Percentiles rank a stretch among this genome's conserved stretches.
Conservation (phyloP, 1,140 invertebrate species). For the Sinonovacula constricta region DNA sequence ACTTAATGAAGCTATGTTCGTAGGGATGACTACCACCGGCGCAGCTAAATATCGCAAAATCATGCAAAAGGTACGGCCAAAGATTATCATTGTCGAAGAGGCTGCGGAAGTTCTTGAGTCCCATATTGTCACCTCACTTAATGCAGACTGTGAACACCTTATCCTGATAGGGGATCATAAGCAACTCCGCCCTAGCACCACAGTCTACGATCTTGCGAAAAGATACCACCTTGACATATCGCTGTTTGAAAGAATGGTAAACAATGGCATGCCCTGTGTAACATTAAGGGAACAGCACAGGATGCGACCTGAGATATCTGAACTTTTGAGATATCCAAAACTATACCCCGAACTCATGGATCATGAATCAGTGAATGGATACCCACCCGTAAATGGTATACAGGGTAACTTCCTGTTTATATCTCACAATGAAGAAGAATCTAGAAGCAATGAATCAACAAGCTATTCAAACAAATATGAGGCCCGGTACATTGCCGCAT, state of each 20-base stretch:
- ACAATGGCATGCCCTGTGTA: conserved; percentile 71
- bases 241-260: conserved; percentile 77
- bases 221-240: conserved; percentile 78
- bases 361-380: conserved; percentile 68
- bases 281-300: conserved; percentile 69
- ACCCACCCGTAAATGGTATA: conserved; percentile 74
- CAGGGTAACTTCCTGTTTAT: conserved; percentile 76
- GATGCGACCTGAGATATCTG: conserved; percentile 75
- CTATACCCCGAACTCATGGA: conserved; percentile 77
- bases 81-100: conserved; percentile 76
- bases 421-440: conserved; percentile 72
- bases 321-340: conserved; percentile 70
- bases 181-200: conserved; percentile 79
- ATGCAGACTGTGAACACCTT: conserved; percentile 86
- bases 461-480: conserved; percentile 72
- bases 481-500: conserved; percentile 61
- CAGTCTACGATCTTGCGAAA: conserved; percentile 72
- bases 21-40: conserved; percentile 77
- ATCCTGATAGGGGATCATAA: conserved; percentile 89
- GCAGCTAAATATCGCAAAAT: conserved; percentile 69
- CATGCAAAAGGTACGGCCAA: conserved; percentile 65
- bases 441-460: conserved; percentile 61
- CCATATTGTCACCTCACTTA: conserved; percentile 79
- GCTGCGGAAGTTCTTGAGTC: conserved; percentile 76
- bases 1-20: conserved; percentile 67